A percentile compares a stretch with the other conserved stretches of the same genome.
Conservation (phyloP, 2,888 invertebrate genomes). For the Melangyna quadrimaculata region DNA sequence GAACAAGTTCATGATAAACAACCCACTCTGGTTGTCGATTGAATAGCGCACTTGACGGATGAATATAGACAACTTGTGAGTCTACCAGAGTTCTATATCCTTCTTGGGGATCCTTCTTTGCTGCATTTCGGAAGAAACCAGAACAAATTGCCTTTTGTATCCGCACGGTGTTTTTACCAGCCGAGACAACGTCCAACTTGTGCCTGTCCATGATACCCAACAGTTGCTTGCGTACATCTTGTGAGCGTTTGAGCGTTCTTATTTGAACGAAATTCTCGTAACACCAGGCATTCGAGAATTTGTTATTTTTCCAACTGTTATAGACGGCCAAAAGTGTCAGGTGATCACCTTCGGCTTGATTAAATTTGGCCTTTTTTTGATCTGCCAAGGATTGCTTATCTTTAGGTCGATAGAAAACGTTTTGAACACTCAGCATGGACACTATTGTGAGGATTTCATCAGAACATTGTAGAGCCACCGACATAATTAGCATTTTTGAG, state of each 20-base stretch:
- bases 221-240: slow-evolving; percentile 98
- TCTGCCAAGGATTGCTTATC: slow-evolving; percentile 98
- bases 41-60: slow-evolving; percentile 98
- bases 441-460: slow-evolving; percentile 99
- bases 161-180: slow-evolving; percentile 96
- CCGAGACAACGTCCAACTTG: slow-evolving; percentile 97
- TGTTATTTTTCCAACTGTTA: slow-evolving; percentile 99
- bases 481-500: slow-evolving; percentile 99
- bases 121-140: slow-evolving; percentile 99
- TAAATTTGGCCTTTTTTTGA: slow-evolving; percentile 99
- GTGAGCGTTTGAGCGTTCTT: slow-evolving; percentile 96
- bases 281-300: slow-evolving; percentile 99
- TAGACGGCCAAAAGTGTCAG: slow-evolving; percentile 98
- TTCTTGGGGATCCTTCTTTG: slow-evolving; percentile 99
- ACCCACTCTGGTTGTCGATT: slow-evolving; percentile 99
- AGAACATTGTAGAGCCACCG: slow-evolving; percentile 97
- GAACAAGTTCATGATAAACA: slow-evolving; percentile 98
- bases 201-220: slow-evolving; percentile 99
- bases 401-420: slow-evolving; percentile 97
- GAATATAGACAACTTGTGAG: slow-evolving; percentile 98
- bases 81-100: slow-evolving; percentile 98
- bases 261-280: slow-evolving; percentile 99
- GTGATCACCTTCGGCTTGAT: slow-evolving; percentile 99
- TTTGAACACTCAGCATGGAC: slow-evolving; percentile 99
- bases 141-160: slow-evolving; percentile 99